These are phyloP conservation scores for Synodontis membranacea DNA, from an alignment of 2,113 vertebrate genomes.

Conservation along the genomic window DNA sequence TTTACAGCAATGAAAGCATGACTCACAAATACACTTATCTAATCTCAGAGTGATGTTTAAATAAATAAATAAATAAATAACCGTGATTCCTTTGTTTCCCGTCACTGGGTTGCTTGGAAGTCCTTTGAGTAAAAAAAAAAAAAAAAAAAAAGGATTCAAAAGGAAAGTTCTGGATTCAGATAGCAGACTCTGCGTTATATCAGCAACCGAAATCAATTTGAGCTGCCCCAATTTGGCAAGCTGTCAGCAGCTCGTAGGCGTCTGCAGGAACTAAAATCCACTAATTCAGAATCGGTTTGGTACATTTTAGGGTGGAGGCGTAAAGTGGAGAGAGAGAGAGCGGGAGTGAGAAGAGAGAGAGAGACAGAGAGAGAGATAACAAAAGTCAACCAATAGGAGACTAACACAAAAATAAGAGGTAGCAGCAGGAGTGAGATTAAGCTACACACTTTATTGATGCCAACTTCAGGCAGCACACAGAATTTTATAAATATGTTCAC, in stretches of 20 bases:
- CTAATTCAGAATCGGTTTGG: not conserved
- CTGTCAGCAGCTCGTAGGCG: conserved; percentile 17
- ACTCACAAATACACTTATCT: conserved; percentile 58
- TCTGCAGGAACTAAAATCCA: not conserved
- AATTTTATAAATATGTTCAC: conserved; percentile 18
- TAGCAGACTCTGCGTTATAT: conserved; percentile 19
- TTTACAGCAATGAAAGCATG: conserved; percentile 43
- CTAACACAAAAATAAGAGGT: conserved; percentile 8
- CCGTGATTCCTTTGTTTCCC: conserved; percentile 48
- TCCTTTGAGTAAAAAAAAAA: conserved; percentile 57
- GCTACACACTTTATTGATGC: conserved; percentile 55
- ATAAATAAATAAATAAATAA: not conserved
- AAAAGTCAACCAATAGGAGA: not conserved
- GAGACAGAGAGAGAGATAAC: no score
- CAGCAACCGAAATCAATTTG: conserved; percentile 35
- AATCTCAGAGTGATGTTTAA: conserved; percentile 60
- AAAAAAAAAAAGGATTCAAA: conserved; percentile 41
- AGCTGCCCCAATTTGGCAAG: conserved; percentile 29
- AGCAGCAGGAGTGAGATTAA: conserved; percentile 42
- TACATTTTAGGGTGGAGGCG: not conserved
- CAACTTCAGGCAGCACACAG: conserved; percentile 47
- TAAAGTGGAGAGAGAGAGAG: not conserved
- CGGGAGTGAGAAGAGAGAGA: not conserved
- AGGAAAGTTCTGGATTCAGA: conserved; percentile 31
- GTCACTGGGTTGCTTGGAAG: conserved; percentile 53